Conservation (phyloP, 2,888 invertebrate species). For the Cybosia mesomella region DNA sequence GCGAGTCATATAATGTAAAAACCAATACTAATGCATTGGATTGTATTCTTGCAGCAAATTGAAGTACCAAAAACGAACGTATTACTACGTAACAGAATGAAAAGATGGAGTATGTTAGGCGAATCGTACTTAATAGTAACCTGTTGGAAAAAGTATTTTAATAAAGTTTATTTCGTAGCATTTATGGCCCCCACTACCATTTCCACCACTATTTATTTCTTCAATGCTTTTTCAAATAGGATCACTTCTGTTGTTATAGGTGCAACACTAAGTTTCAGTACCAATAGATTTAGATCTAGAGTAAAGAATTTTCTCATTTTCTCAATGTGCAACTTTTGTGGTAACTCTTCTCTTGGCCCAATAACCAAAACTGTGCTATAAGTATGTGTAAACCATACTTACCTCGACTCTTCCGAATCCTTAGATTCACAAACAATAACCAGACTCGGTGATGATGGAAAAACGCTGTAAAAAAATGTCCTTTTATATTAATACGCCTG, state of each 20-base stretch:
- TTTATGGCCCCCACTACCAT: background rate
- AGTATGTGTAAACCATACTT: background rate
- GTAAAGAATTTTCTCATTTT: background rate
- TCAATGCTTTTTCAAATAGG: background rate
- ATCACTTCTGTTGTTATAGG: background rate
- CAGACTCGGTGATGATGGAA: background rate
- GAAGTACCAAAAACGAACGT: background rate
- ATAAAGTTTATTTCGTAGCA: background rate
- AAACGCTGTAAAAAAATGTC: background rate
- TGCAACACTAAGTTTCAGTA: background rate
- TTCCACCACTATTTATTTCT: too few species aligned
- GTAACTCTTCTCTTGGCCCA: background rate
- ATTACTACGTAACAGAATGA: constrained; percentile 3
- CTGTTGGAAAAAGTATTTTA: background rate
- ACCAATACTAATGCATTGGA: background rate
- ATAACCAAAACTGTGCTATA: background rate
- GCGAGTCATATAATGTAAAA: background rate
- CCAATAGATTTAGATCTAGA: background rate
- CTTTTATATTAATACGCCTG: too few species aligned
- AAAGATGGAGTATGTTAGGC: background rate
- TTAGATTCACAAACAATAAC: background rate
- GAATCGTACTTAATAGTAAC: background rate
- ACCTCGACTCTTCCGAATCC: background rate
- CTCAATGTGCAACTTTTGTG: background rate
- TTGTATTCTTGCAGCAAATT: constrained; percentile 3